These are phyloP conservation scores for Stictocephala bisonia DNA, from an alignment of 2,888 invertebrate genomes.

Conservation along the genomic window DNA sequence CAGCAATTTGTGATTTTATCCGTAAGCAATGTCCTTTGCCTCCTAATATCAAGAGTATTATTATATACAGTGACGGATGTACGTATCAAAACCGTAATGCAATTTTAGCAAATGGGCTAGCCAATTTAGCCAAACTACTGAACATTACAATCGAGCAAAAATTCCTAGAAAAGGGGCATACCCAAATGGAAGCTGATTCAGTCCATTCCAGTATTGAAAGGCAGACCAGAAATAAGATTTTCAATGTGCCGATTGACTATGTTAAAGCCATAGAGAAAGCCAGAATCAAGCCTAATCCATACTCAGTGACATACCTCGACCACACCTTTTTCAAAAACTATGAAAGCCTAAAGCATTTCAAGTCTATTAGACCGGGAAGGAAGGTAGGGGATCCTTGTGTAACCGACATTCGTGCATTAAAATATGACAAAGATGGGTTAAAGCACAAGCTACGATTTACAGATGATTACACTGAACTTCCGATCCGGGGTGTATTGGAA, in stretches of 20 bases:
- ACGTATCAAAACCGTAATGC: too few species aligned
- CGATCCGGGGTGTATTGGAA: not conserved
- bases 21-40: too few species aligned
- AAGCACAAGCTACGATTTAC: not conserved
- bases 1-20: too few species aligned
- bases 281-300: not conserved
- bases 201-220: too few species aligned
- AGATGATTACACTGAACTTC: not conserved
- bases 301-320: not conserved
- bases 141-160: too few species aligned
- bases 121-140: too few species aligned
- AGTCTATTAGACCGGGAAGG: not conserved
- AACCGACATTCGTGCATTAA: not conserved
- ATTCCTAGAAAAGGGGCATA: too few species aligned
- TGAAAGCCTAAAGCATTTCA: not conserved
- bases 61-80: too few species aligned
- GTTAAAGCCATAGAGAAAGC: not conserved
- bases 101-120: too few species aligned
- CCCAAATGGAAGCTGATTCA: too few species aligned
- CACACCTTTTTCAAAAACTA: slow-evolving; percentile 5
- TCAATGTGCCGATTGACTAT: not conserved
- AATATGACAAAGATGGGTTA: not conserved
- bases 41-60: too few species aligned
- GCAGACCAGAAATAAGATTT: too few species aligned
- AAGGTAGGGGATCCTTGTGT: slow-evolving; percentile 15